phyloP scores from a whole-genome alignment of 2,888 invertebrate species.

The Ptychoptera contaminata region DNA sequence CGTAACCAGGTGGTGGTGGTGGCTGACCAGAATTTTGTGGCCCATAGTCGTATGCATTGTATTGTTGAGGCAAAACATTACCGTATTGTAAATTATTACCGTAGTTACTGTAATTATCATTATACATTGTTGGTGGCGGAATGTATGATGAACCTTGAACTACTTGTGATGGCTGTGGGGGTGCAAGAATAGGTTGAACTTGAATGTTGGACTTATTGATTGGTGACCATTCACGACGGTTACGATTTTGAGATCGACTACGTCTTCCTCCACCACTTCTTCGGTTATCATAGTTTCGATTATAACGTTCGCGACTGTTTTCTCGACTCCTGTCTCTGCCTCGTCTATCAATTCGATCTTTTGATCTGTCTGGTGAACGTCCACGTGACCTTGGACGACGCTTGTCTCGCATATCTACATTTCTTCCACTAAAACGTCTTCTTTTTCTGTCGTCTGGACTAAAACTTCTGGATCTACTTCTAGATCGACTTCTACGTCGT shows the following conservation, averaged over 20 bases:
- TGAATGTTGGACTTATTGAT: background rate
- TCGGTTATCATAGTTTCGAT: constrained; percentile 6
- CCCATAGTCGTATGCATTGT: constrained; percentile 15
- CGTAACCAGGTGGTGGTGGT: constrained; percentile 18
- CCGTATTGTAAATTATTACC: constrained; percentile 21
- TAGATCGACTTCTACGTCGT: constrained; percentile 7
- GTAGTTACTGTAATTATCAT: constrained; percentile 18
- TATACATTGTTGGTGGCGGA: constrained; percentile 19
- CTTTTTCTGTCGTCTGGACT: constrained; percentile 11
- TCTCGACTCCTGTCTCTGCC: constrained; percentile 14
- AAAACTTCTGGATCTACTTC: constrained; percentile 16
- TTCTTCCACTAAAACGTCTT: constrained; percentile 16
- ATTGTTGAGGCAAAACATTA: constrained; percentile 12
- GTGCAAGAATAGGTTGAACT: constrained; percentile 6
- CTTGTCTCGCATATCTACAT: constrained; percentile 8
- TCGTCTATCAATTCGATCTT: constrained; percentile 14
- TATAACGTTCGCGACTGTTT: constrained; percentile 13
- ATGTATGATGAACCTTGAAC: constrained; percentile 11
- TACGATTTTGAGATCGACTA: constrained; percentile 18
- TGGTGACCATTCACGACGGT: constrained; percentile 1
- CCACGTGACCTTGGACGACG: constrained; percentile 8
- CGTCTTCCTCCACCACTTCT: constrained; percentile 15
- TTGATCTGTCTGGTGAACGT: constrained; percentile 16
- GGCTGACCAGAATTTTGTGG: constrained; percentile 7
- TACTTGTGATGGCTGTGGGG: constrained; percentile 14